Evolutionary conservation across 1,140 invertebrate genomes (phyloP).

Genomic region (Bombus ignitus): DNA sequence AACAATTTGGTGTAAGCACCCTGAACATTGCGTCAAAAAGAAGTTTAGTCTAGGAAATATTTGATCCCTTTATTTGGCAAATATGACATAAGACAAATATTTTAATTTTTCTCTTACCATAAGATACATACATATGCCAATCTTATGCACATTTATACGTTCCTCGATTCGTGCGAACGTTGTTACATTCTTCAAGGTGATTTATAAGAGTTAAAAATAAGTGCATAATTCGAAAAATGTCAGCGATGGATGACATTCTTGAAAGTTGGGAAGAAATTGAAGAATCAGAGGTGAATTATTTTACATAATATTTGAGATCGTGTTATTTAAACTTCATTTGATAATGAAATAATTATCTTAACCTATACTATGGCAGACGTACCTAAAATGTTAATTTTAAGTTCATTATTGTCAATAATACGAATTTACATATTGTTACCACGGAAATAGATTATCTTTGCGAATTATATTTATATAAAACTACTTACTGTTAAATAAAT

Average conservation of each 20-base stretch:
- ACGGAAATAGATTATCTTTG: not conserved
- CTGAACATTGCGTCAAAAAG: not conserved
- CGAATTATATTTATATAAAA: not conserved
- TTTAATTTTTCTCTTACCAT: slow-evolving; percentile 19
- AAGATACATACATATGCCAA: not conserved
- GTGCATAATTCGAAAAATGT: slow-evolving; percentile 72
- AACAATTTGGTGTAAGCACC: not conserved
- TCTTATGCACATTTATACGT: not conserved
- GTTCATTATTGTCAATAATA: not conserved
- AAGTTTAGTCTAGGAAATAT: slow-evolving; percentile 26
- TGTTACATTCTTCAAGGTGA: slow-evolving; percentile 40
- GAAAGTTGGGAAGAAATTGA: slow-evolving; percentile 94
- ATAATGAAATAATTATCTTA: slow-evolving; percentile 38
- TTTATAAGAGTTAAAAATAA: slow-evolving; percentile 26
- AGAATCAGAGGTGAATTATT: slow-evolving; percentile 85
- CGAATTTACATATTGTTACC: not conserved
- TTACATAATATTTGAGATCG: not conserved
- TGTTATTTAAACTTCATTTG: not conserved
- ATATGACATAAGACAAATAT: slow-evolving; percentile 20
- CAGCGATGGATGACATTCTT: slow-evolving; percentile 85
- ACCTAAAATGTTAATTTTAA: slow-evolving; percentile 13
- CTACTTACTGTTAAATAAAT: slow-evolving; percentile 7
- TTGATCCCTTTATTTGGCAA: slow-evolving; percentile 26
- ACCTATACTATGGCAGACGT: slow-evolving; percentile 35
- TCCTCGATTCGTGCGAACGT: slow-evolving; percentile 30